Percentiles rank a stretch among this genome's conserved stretches.
phyloP scores from a whole-genome alignment of 1,140 invertebrate genomes.

The Chelonus insularis region DNA sequence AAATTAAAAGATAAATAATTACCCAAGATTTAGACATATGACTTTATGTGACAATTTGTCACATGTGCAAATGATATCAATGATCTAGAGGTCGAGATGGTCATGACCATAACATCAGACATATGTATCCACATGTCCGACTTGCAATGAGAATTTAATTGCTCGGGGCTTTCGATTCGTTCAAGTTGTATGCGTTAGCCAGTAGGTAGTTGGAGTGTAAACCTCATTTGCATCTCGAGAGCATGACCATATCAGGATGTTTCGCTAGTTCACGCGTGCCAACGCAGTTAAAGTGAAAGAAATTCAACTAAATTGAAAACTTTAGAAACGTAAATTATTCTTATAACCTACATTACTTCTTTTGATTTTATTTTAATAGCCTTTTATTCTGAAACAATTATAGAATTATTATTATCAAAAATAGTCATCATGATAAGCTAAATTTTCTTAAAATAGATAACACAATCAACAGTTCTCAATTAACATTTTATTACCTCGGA shows the following conservation, averaged over 20 bases:
- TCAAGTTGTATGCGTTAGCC: constrained; percentile 2
- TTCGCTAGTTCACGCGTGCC: constrained; percentile 32
- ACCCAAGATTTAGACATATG: background rate
- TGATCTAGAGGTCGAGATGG: constrained; percentile 54
- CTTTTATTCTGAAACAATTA: too few species aligned
- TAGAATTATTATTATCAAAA: too few species aligned
- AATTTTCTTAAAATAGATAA: too few species aligned
- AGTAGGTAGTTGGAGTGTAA: constrained; percentile 26
- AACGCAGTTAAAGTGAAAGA: constrained; percentile 4
- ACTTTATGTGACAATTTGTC: constrained; percentile 36
- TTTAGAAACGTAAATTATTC: constrained; percentile 13
- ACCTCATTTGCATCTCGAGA: constrained; percentile 44
- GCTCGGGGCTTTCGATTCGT: constrained; percentile 34
- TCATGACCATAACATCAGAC: constrained; percentile 51
- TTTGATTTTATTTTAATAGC: too few species aligned
- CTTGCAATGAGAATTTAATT: constrained; percentile 56
- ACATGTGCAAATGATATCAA: constrained; percentile 49
- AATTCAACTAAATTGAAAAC: background rate
- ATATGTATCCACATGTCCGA: constrained; percentile 51
- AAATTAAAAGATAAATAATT: background rate
- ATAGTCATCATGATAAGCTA: too few species aligned
- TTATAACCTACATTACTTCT: too few species aligned
- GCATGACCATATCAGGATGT: constrained; percentile 49
- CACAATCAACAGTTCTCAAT: too few species aligned
- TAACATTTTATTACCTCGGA: too few species aligned